A percentile compares a stretch with the other conserved stretches of the same genome.
Conservation (phyloP, 2,888 invertebrate genomes). For the Cremastinae sp. region DNA sequence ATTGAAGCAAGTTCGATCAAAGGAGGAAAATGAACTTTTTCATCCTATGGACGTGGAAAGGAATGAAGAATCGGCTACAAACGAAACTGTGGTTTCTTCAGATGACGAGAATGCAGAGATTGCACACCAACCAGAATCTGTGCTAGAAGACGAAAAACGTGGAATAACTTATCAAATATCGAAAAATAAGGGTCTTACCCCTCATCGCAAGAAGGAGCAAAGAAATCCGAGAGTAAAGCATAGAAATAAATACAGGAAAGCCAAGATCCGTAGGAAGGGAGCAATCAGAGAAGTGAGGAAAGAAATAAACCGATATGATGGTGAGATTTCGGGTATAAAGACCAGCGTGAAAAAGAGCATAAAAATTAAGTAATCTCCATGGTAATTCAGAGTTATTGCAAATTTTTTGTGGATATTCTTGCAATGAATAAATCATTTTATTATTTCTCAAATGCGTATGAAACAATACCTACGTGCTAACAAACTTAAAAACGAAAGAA, state of each 20-base stretch:
- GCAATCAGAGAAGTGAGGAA: conserved; percentile 92
- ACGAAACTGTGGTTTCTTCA: conserved; percentile 62
- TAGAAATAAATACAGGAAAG: conserved; percentile 94
- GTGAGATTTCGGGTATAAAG: conserved; percentile 97
- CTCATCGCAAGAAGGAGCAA: conserved; percentile 93
- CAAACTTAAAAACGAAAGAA: conserved; percentile 64
- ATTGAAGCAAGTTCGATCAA: conserved; percentile 74
- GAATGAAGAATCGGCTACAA: conserved; percentile 32
- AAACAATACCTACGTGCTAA: conserved; percentile 70
- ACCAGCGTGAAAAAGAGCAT: conserved; percentile 93
- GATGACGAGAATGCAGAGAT: conserved; percentile 62
- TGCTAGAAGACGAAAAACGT: conserved; percentile 84
- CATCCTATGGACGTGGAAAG: conserved; percentile 62
- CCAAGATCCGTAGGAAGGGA: conserved; percentile 95
- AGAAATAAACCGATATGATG: conserved; percentile 91
- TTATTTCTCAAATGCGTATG: conserved; percentile 68
- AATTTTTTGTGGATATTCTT: not conserved
- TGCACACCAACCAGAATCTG: conserved; percentile 64
- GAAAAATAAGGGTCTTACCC: conserved; percentile 97
- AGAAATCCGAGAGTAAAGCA: conserved; percentile 98
- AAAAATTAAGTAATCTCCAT: conserved; percentile 87
- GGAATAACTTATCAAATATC: conserved; percentile 96
- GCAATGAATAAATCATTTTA: conserved; percentile 70
- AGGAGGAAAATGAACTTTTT: conserved; percentile 74
- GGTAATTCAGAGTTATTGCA: too few relatives aligned